Percentiles rank a stretch among this genome's conserved stretches.
Evolutionary conservation across 2,113 vertebrate species (phyloP).

Genomic region (Lamprotornis superbus): DNA sequence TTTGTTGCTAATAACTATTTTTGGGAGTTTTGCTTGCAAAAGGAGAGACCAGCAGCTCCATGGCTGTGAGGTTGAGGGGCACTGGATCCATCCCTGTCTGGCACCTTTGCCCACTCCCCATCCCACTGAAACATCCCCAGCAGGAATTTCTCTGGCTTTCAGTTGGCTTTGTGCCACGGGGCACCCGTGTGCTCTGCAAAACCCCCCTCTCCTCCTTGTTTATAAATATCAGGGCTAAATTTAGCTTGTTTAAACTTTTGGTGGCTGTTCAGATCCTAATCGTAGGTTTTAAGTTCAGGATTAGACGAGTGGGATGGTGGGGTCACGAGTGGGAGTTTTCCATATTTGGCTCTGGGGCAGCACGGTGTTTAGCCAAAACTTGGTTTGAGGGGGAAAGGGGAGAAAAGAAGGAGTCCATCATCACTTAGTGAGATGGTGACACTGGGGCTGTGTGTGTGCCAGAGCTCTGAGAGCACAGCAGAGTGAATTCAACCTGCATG

Average conservation of each 20-base stretch:
- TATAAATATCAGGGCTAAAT: constrained; percentile 53
- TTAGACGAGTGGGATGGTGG: not conserved
- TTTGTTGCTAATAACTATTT: not conserved
- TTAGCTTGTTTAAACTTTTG: constrained; percentile 54
- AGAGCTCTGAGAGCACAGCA: not conserved
- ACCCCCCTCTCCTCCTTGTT: constrained; percentile 7
- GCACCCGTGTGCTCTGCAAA: not conserved
- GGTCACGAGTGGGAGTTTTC: not conserved
- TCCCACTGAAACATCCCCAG: fast-evolving
- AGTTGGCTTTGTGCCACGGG: not conserved
- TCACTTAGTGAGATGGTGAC: not conserved
- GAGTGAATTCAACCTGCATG: not conserved
- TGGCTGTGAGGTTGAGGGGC: not conserved
- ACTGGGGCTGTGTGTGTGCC: not conserved
- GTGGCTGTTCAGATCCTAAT: constrained; percentile 52
- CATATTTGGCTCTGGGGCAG: constrained; percentile 18
- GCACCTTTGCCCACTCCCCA: not conserved
- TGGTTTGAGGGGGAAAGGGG: not conserved
- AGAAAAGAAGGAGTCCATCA: not conserved
- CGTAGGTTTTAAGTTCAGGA: constrained; percentile 20
- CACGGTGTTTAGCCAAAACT: not conserved
- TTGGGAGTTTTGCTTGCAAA: not conserved
- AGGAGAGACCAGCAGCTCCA: not conserved
- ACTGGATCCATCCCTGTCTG: not conserved
- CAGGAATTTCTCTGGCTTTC: not conserved